These are phyloP conservation scores for Cynocephalus volans DNA, from an alignment of 2,113 vertebrate species.

Conservation along the genomic window DNA sequence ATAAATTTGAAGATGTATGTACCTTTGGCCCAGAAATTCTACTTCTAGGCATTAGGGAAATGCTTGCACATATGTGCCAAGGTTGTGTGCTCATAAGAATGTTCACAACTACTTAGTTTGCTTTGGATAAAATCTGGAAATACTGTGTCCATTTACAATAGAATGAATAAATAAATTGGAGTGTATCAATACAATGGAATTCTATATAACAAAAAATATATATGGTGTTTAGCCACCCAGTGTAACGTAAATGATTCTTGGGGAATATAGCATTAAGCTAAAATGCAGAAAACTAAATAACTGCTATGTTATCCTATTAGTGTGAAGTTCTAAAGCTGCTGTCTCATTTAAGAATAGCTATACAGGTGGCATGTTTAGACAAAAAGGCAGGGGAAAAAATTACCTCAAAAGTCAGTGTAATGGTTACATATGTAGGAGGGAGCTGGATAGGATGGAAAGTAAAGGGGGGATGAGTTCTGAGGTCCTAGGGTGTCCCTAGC, in stretches of 20 bases:
- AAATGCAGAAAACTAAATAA: constrained; percentile 8
- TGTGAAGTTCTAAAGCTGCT: not conserved
- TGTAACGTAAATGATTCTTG: not conserved
- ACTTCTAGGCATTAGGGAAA: not conserved
- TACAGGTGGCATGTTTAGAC: not conserved
- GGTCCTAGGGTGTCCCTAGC: accelerated
- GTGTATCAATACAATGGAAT: not conserved
- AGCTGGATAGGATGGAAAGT: not conserved
- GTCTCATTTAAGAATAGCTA: not conserved
- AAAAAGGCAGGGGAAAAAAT: not conserved
- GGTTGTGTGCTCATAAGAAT: not conserved
- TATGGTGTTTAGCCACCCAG: not conserved
- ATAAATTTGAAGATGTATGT: not conserved
- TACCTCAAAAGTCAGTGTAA: not conserved
- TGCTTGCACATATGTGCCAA: not conserved
- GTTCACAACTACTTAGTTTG: not conserved
- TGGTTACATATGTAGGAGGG: not conserved
- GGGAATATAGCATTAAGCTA: not conserved
- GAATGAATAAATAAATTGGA: not conserved
- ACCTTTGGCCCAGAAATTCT: not conserved
- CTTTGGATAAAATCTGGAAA: not conserved
- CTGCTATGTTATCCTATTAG: not conserved
- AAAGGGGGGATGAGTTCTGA: not conserved
- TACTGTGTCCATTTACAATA: not conserved
- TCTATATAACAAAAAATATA: not conserved